Percentiles rank a stretch among this genome's conserved stretches.
phyloP scores from a whole-genome alignment of 2,797 vertebrate species.

The Pachyuromys duprasi region DNA sequence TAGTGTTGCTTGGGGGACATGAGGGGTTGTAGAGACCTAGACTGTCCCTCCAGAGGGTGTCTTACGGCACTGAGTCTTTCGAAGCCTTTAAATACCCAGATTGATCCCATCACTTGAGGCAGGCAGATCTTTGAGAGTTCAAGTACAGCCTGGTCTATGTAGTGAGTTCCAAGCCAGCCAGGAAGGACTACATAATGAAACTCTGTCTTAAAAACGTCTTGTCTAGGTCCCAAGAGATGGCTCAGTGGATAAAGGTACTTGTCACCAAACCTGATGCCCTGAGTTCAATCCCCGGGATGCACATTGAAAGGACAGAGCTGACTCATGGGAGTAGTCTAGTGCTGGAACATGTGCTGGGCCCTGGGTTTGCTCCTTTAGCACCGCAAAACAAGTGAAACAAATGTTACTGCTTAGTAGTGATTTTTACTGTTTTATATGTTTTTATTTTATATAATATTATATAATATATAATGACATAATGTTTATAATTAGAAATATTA shows the following conservation, averaged over 20 bases:
- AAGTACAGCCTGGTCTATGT: neutral
- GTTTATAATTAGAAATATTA: no score
- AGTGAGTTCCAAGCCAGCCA: neutral
- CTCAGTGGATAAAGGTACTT: neutral
- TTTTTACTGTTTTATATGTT: neutral
- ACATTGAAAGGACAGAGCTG: neutral
- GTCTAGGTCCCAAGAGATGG: neutral
- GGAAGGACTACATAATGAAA: neutral
- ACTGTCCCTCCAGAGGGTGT: neutral
- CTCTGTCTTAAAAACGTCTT: neutral
- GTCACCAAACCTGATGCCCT: neutral
- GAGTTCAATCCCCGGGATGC: no score
- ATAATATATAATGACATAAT: no score
- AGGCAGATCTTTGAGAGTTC: neutral
- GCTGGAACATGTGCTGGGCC: neutral
- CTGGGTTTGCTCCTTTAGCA: neutral
- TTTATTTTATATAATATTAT: no score
- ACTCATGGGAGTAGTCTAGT: no score
- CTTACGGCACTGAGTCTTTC: neutral
- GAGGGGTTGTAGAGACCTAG: neutral
- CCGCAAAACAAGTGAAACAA: neutral
- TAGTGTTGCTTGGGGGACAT: neutral
- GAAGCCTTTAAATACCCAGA: conserved; percentile 24
- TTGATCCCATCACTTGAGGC: neutral
- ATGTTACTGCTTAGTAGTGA: neutral